A percentile compares a stretch with the other conserved stretches of the same genome.
Evolutionary conservation across 2,113 vertebrate genomes (phyloP).

Genomic region (Diglossa brunneiventris): DNA sequence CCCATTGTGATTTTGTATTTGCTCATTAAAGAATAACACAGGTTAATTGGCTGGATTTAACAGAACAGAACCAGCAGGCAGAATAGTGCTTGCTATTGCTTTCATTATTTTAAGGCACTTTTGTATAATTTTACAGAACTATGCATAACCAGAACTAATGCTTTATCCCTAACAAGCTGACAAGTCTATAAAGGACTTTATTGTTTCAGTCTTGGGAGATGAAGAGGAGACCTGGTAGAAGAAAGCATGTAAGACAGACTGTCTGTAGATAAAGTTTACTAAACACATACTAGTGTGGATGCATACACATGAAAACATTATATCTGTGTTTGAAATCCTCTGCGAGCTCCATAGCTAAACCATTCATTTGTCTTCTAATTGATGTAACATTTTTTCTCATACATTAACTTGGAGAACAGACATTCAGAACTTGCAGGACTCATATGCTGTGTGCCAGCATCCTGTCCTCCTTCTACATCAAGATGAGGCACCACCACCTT

Average conservation of each 20-base stretch:
- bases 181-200: not conserved
- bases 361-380: not conserved
- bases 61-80: not conserved
- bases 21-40: not conserved
- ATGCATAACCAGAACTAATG: not conserved
- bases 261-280: not conserved
- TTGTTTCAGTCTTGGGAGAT: not conserved
- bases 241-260: not conserved
- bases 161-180: not conserved
- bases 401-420: not conserved
- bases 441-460: rapidly evolving
- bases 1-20: not conserved
- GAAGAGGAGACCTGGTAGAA: not conserved
- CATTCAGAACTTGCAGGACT: not conserved
- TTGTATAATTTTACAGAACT: not conserved
- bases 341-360: not conserved
- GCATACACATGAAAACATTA: not conserved
- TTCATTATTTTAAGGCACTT: not conserved
- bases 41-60: not conserved
- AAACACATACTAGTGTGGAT: not conserved
- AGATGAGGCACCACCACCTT: not conserved
- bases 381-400: not conserved
- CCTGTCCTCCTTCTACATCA: not conserved
- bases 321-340: not conserved
- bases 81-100: not conserved